A percentile compares a stretch with the other conserved stretches of the same genome.
phyloP scores from a whole-genome alignment of 1,140 invertebrate species.

The Solenopsis invicta region DNA sequence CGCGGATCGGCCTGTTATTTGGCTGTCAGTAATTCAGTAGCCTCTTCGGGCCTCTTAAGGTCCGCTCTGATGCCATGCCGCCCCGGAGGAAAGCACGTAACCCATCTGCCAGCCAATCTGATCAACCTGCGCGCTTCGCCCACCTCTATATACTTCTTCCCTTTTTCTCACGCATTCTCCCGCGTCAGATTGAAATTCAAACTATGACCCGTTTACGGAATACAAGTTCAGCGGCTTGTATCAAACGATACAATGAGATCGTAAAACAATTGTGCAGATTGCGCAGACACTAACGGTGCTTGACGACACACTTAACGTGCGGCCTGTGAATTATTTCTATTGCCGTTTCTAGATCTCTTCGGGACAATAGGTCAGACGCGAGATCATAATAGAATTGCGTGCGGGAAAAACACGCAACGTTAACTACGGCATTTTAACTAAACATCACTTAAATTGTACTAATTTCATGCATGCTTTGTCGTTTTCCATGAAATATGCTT shows the following conservation, averaged over 20 bases:
- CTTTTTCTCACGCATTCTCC: conserved; percentile 28
- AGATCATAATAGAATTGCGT: conserved; percentile 10
- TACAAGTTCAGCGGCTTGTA: conserved; percentile 4
- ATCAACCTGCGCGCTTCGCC: conserved; percentile 76
- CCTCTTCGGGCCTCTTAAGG: conserved; percentile 73
- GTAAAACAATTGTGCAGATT: conserved; percentile 32
- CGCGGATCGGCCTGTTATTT: conserved; percentile 81
- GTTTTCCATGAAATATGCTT: not conserved
- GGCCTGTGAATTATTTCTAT: conserved; percentile 14
- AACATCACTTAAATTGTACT: not conserved
- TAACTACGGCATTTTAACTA: conserved; percentile 26
- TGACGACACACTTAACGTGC: conserved; percentile 38
- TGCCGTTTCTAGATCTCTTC: conserved; percentile 17
- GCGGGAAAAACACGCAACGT: conserved; percentile 9
- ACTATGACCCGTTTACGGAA: conserved; percentile 19
- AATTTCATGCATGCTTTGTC: not conserved
- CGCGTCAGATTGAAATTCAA: conserved; percentile 41
- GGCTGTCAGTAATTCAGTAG: conserved; percentile 84
- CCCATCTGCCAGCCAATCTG: conserved; percentile 75
- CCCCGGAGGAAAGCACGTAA: conserved; percentile 76
- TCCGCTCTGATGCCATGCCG: conserved; percentile 74
- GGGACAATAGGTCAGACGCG: conserved; percentile 27
- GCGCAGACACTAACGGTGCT: conserved; percentile 1
- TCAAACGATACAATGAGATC: conserved; percentile 7
- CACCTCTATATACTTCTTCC: conserved; percentile 47